Evolutionary conservation across 2,113 vertebrate genomes (phyloP), one percentile per base, ranked within the genome.

Genomic region (Oostethus manadensis): DNA sequence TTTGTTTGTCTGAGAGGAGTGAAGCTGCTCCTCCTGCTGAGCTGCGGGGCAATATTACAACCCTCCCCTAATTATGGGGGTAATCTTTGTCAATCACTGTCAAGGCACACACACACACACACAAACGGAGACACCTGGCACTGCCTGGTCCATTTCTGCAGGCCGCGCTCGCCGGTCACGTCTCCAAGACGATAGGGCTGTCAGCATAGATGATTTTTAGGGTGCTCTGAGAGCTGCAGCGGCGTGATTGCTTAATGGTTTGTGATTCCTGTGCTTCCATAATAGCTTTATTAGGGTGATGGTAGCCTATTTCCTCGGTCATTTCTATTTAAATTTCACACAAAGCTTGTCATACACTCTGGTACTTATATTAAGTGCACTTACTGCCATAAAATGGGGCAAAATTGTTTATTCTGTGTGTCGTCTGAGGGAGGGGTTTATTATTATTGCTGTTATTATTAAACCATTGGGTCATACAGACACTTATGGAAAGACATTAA

Each of bases 41-140:
- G 74, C 76, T 66, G 69, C 51, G 29, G 64, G 70, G 42, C 68
- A 58, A 46, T 58, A 43, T 80, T 77, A 70, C 0, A 9, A 76
- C 70, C 76, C 60, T 60, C 56, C 57, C 64, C 54, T 79, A 86
- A 87, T 81, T 78, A 73, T 46, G 38, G 73, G 11, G 70, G 58
- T 74, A 60, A 74, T 83, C 67, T 73, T 72, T 82, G 73, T 76
- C 67, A 64, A 60, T 77, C 71, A 78, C 66, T 73, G 68, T 77
- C 68, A 57, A n/a, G 42, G 47, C 29, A 23, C 22, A 14, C 13
- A 42, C 38, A 42, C 38, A 42, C 38, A 42, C 35, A 38, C 38
- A 10, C 38, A 42, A 11, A 42, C 1, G 0, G 14, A 71, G 51
- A 62, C 78, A 78, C 68, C 72, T 79, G 63, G 61, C 60, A 18